A percentile compares a stretch with the other conserved stretches of the same genome.
Evolutionary conservation across 2,113 vertebrate genomes (phyloP).

Genomic region (Myotis davidii): DNA sequence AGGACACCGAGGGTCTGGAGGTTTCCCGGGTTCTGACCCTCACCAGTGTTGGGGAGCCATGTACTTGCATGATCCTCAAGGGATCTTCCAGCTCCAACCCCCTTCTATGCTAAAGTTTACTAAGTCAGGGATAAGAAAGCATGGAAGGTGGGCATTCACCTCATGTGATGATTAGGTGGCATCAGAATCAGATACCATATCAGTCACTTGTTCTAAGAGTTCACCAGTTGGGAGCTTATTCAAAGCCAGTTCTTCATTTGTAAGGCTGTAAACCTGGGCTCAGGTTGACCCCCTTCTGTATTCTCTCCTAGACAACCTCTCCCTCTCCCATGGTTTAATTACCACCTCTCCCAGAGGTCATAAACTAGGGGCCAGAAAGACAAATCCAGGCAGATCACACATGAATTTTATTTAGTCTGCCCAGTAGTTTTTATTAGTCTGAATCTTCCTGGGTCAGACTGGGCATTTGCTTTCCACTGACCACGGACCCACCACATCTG

Average conservation of each 20-base stretch:
- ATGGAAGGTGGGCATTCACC: background rate
- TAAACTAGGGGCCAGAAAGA: background rate
- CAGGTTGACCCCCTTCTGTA: background rate
- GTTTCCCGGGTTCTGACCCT: background rate
- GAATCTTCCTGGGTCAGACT: background rate
- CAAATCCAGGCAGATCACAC: background rate
- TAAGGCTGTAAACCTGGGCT: background rate
- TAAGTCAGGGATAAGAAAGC: background rate
- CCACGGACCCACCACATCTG: rapidly evolving
- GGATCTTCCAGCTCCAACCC: background rate
- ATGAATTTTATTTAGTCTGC: background rate
- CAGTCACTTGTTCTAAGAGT: background rate
- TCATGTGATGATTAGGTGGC: background rate
- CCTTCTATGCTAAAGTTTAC: background rate
- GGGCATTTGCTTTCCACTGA: background rate
- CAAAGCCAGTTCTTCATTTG: background rate
- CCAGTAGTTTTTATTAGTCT: background rate
- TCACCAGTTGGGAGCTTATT: background rate
- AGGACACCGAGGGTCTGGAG: rapidly evolving
- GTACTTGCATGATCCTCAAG: background rate
- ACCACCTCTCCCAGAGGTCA: background rate
- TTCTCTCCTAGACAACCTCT: background rate
- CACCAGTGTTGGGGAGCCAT: background rate
- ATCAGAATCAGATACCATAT: background rate
- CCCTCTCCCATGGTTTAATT: background rate